Evolutionary conservation across 2,797 vertebrate species (phyloP).

Genomic region (Enteromius fasciolatus): DNA sequence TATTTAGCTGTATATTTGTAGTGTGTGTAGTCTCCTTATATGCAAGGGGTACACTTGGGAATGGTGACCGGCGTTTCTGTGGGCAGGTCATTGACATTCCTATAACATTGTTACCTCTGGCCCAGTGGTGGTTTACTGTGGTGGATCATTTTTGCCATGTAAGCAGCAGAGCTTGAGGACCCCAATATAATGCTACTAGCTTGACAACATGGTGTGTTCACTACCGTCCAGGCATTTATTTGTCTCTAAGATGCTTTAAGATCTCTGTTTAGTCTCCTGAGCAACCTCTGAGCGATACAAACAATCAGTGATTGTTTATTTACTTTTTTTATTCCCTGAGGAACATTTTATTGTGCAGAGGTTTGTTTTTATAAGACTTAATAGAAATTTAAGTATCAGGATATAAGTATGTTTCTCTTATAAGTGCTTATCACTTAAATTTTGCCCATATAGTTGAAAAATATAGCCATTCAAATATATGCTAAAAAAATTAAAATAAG

Average conservation of each 20-base stretch:
- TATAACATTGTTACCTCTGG: conserved; percentile 16
- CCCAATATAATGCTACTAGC: conserved; percentile 29
- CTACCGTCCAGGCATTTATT: not conserved
- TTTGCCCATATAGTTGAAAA: not conserved
- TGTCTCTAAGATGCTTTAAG: conserved; percentile 13
- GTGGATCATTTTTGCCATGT: conserved; percentile 26
- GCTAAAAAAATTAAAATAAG: not conserved
- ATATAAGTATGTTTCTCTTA: not conserved
- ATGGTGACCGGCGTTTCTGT: conserved; percentile 10
- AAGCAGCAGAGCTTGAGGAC: conserved; percentile 39
- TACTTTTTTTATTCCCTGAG: not conserved
- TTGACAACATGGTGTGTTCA: not conserved
- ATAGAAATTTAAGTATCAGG: not conserved
- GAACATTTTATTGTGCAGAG: not conserved
- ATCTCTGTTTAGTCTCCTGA: not conserved
- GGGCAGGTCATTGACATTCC: not conserved
- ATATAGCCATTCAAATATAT: not conserved
- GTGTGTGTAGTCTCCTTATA: not conserved
- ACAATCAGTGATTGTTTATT: not conserved
- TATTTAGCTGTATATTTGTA: not conserved
- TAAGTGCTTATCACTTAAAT: not conserved
- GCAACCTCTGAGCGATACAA: not conserved
- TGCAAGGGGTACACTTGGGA: not conserved
- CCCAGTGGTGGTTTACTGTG: conserved; percentile 18
- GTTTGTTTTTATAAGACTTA: not conserved